A percentile compares a stretch with the other conserved stretches of the same genome.
phyloP scores from a whole-genome alignment of 1,140 invertebrate species.

The Paraescarpia echinospica region DNA sequence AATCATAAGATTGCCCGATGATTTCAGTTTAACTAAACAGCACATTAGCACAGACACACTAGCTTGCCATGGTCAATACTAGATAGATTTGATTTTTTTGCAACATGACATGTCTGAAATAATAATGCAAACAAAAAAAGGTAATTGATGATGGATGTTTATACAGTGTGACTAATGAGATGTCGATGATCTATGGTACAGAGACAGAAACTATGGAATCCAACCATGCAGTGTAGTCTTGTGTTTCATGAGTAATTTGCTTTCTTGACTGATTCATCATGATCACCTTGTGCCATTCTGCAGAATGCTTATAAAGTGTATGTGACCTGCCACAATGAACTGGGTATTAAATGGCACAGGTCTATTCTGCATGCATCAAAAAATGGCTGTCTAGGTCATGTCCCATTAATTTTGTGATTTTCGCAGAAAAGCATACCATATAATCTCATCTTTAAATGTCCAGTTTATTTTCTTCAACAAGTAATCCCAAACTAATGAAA shows the following conservation, averaged over 20 bases:
- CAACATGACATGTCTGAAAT: neutral
- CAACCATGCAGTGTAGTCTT: neutral
- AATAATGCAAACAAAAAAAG: neutral
- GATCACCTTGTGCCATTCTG: neutral
- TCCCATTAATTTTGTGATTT: no score
- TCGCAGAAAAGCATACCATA: no score
- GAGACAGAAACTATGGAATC: neutral
- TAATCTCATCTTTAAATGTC: no score
- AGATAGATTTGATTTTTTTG: neutral
- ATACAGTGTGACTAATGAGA: neutral
- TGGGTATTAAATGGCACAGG: no score
- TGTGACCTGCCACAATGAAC: no score
- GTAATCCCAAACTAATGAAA: no score
- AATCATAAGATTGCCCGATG: neutral
- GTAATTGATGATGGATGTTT: neutral
- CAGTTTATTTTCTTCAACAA: no score
- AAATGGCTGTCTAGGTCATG: no score
- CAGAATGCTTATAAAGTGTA: no score
- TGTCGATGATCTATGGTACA: neutral
- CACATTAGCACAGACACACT: neutral
- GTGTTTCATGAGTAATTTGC: neutral
- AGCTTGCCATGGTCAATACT: neutral
- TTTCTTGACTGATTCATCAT: neutral
- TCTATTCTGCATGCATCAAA: no score
- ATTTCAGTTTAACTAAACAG: neutral